Evolutionary conservation across 2,113 vertebrate genomes (phyloP), one percentile per base, ranked within the genome.

Genomic region (Glaucomys volans): DNA sequence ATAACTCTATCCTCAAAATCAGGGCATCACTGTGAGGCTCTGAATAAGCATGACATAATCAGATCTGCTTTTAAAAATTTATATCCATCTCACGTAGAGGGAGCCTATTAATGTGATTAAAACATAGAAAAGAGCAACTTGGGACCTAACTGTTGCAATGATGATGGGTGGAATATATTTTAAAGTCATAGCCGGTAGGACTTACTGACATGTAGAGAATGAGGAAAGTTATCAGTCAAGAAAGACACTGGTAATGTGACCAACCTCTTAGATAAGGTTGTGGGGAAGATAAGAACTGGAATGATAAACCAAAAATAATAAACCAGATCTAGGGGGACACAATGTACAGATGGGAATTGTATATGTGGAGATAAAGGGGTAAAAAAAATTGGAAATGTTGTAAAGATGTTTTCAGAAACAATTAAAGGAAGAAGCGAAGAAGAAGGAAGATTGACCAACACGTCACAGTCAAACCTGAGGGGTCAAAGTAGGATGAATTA

Each of bases 11-110:
- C 9, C 35, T 81, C 28, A 59, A 42, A 83, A 40, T 37, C 24
- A 84, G 16, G 11, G 2, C 10, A 85, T 18, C 16, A 62, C 22
- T 64, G 28, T 79, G 80, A 16, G 2, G 0, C 1, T 80, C 84
- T 72, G 85, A 93, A 12, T 59, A 94, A 77, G 4, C 9, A n/a
- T 75, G 13, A 1, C 0, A 42, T 95, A 71, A 52, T 71, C 2
- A 62, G 24, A 44, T 93, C 40, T 97, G 17, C 59, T 24, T n/a
- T 89, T 87, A n/a, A 92, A 82, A 64, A 37, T 44, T 14, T 75
- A 6, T 37, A 59, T 77, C 13, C 44, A 76, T 85, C 2, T n/a
- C 22, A 77, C 42, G 8, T 82, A 30, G 54, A 57, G 66, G 30
- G 16, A 90, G 13, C 20, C 1, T 74, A n/a, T 76, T 59, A 1